Base-by-base conservation (phyloP, 2,797 vertebrate genomes). In the Pseudomugil tenellus region DNA sequence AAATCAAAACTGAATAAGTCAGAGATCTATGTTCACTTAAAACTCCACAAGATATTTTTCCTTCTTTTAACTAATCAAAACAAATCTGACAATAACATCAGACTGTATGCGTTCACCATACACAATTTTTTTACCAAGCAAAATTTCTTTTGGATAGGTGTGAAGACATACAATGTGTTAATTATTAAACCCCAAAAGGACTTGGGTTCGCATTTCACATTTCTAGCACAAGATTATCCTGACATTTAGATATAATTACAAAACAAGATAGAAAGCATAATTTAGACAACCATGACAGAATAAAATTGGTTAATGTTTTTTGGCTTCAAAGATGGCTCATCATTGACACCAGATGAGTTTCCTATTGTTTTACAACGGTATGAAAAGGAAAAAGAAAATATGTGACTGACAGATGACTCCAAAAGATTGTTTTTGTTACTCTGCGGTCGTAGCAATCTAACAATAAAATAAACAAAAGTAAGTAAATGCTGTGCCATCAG, bases 301-400 rank as follows among this genome's bases (percentile, higher is more conserved):
- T 73, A 67, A 69, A 74, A 61, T 25, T 49, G 8, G 34, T 63
- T 43, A 58, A 67, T 77, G 76, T 72, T 39, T 39, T 65, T 77
- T 76, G 72, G 75, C 69, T 70, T 73, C 12, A 67, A 31, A 61
- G 28, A 58, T 3, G 53, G 57, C 55, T 78, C 52, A 72, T 86
- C 64, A 79, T 70, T 79, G 60, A 81, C 60, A 67, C 64, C 78
- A 76, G 61, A 86, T 81, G 74, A 76, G 58, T 68, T 67, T 81
- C n/a, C 62, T 65, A 83, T 86, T 86, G 69, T 84, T 74, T 79
- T 66, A 77, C 63, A 84, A 48, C 46, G 53, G 67, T 67, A 77
- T 74, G 72, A 83, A 76, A 52, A 65, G 56, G 57, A 76, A 69
- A 52, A 54, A 39, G 39, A 34, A 69, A 89, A 77, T 58, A 61